These are phyloP conservation scores for Spicauda simplicius DNA, from an alignment of 2,888 invertebrate genomes.

Conservation along the genomic window DNA sequence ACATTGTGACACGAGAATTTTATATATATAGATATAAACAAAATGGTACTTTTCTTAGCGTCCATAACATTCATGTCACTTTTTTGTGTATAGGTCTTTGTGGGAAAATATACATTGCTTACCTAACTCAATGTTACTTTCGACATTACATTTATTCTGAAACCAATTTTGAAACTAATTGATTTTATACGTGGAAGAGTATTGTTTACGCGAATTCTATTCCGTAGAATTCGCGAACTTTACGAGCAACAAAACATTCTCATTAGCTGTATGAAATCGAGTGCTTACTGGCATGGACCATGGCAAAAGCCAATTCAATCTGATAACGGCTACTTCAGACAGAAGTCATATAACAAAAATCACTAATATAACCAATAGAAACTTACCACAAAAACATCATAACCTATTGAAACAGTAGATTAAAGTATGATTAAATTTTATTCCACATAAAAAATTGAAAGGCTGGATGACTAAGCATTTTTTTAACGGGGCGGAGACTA, in stretches of 20 bases:
- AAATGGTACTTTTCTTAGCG: no score
- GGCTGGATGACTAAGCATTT: conserved; percentile 67
- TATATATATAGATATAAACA: no score
- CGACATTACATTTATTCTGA: not conserved
- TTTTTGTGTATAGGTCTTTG: no score
- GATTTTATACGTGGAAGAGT: conserved; percentile 10
- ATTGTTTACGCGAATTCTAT: conserved; percentile 30
- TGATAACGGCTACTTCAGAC: conserved; percentile 31
- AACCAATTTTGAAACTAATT: conserved; percentile 15
- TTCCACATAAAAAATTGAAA: conserved; percentile 56
- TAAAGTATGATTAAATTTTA: conserved; percentile 78
- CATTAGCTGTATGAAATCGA: conserved; percentile 28
- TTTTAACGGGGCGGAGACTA: conserved; percentile 61
- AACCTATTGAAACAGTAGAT: conserved; percentile 76
- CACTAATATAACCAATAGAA: conserved; percentile 48
- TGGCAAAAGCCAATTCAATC: conserved; percentile 21
- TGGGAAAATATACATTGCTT: no score
- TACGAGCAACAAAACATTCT: conserved; percentile 14
- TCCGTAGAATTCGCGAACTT: conserved; percentile 6
- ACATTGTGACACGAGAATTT: no score
- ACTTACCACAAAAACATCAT: conserved; percentile 46
- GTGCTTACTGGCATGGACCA: conserved; percentile 12
- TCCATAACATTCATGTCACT: no score
- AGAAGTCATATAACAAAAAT: conserved; percentile 48
- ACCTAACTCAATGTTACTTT: not conserved